Evolutionary conservation across 2,888 invertebrate species (phyloP).

Genomic region (Sesia bembeciformis): DNA sequence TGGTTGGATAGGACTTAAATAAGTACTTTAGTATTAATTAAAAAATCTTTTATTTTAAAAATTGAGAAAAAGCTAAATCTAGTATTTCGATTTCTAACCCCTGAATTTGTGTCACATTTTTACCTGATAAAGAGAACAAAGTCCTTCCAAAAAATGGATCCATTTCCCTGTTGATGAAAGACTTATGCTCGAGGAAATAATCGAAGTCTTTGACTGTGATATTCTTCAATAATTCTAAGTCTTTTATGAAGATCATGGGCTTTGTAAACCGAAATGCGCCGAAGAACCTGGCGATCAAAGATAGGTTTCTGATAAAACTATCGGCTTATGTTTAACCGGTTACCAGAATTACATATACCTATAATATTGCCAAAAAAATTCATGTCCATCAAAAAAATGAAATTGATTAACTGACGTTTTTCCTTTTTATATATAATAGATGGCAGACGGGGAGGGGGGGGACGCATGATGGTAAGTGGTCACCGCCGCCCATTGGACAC

Average conservation of each 20-base stretch:
- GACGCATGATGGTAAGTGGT: too few relatives aligned
- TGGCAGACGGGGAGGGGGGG: too few relatives aligned
- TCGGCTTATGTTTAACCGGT: too few relatives aligned
- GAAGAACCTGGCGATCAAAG: conserved; percentile 22
- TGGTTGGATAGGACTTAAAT: too few relatives aligned
- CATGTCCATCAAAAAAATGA: too few relatives aligned
- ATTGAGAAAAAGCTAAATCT: neutral
- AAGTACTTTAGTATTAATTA: neutral
- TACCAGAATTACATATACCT: too few relatives aligned
- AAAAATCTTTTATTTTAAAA: neutral
- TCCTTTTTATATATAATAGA: too few relatives aligned
- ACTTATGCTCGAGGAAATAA: conserved; percentile 60
- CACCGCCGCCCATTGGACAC: too few relatives aligned
- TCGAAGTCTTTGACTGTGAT: conserved; percentile 71
- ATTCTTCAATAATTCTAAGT: conserved; percentile 62
- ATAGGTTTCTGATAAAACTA: neutral
- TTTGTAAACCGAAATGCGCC: conserved; percentile 53
- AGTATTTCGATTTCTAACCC: neutral
- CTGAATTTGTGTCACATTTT: neutral
- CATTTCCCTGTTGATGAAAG: conserved; percentile 28
- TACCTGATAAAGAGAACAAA: conserved; percentile 59
- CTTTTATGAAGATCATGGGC: conserved; percentile 45
- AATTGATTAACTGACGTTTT: too few relatives aligned
- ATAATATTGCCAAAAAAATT: too few relatives aligned
- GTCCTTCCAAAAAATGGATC: conserved; percentile 66